Conservation (phyloP, 2,797 vertebrate species). For the Anguilla obscura region DNA sequence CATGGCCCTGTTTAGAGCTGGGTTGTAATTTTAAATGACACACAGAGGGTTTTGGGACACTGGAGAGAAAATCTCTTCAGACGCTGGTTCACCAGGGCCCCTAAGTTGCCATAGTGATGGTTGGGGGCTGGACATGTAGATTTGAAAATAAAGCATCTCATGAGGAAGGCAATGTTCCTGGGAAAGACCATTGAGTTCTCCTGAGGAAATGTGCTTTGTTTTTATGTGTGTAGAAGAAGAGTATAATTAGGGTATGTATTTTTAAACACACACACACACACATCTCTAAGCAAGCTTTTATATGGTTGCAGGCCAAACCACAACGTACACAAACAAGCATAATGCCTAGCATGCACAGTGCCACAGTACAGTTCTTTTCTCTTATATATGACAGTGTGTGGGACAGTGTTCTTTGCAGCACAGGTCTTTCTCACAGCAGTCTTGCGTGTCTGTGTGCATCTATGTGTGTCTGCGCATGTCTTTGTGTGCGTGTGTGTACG, state of each 20-base stretch:
- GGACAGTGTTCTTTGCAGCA: not conserved
- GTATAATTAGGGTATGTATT: not conserved
- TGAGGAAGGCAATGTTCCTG: not conserved
- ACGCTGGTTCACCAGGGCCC: not conserved
- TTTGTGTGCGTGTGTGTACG: not conserved
- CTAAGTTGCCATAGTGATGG: not conserved
- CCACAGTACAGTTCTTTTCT: not conserved
- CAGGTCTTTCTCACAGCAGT: not conserved
- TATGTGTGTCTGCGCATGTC: slow-evolving; percentile 30
- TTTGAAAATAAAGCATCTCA: not conserved
- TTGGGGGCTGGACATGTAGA: not conserved
- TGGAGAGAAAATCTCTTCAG: not conserved
- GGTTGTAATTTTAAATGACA: not conserved
- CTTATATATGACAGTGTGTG: not conserved
- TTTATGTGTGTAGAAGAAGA: not conserved
- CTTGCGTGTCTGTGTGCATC: not conserved
- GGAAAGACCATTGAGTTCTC: not conserved
- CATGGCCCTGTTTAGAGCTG: not conserved
- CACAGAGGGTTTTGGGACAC: not conserved
- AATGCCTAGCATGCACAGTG: not conserved
- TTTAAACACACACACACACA: too few species aligned
- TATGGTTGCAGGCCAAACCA: not conserved
- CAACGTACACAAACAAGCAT: not conserved
- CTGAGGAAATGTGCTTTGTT: slow-evolving; percentile 9
- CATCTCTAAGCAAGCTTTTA: not conserved